Conservation (phyloP, 2,113 vertebrate species). For the Suricata suricatta region DNA sequence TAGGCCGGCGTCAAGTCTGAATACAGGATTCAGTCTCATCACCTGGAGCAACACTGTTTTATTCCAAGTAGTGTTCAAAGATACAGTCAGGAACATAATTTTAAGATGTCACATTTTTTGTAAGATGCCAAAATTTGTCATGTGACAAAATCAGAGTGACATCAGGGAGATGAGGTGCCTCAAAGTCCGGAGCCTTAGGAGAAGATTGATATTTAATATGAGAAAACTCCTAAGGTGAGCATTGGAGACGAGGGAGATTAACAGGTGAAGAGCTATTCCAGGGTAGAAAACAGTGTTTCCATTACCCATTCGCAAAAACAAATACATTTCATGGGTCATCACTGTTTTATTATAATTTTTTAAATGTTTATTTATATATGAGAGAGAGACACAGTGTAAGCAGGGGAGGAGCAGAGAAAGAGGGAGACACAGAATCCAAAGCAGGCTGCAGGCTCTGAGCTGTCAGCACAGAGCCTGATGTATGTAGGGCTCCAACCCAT, state of each 20-base stretch:
- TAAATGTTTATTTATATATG: too few species aligned
- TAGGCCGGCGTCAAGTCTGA: not conserved
- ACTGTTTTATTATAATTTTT: not conserved
- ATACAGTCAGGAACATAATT: not conserved
- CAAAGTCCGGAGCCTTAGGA: not conserved
- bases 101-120: not conserved
- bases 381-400: too few species aligned
- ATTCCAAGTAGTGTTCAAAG: not conserved
- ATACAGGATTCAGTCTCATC: not conserved
- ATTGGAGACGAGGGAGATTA: not conserved
- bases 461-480: too few species aligned
- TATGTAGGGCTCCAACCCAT: too few species aligned
- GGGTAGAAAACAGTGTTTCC: not conserved
- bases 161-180: not conserved
- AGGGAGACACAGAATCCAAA: too few species aligned
- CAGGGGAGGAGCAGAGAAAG: too few species aligned
- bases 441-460: too few species aligned
- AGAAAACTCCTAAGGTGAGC: not conserved
- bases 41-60: not conserved
- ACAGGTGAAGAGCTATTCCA: not conserved
- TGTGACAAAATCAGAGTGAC: not conserved
- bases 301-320: not conserved
- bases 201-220: not conserved
- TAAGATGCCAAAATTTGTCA: not conserved
- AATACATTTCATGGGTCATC: not conserved